Evolutionary conservation across 2,797 vertebrate species (phyloP).

Genomic region (Ptychadena robeensis): DNA sequence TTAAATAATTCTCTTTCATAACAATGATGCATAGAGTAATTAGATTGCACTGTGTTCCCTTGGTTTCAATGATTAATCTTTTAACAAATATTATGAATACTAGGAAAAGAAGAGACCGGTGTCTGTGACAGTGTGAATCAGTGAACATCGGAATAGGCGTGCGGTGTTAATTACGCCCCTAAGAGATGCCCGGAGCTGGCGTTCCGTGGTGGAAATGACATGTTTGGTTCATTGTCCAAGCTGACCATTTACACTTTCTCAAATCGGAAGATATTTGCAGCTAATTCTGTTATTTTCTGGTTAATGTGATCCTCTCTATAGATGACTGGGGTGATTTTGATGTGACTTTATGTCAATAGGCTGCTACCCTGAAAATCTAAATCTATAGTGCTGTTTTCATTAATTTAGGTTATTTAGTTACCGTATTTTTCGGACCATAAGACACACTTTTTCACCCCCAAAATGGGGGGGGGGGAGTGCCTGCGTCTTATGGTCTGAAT

Average conservation of each 20-base stretch:
- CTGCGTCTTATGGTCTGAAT: too few relatives aligned
- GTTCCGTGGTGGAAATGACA: not conserved
- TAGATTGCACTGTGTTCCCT: not conserved
- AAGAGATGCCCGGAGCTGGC: not conserved
- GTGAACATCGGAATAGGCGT: not conserved
- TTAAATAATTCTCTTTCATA: slow-evolving; percentile 17
- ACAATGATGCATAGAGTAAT: slow-evolving; percentile 2
- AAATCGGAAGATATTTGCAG: not conserved
- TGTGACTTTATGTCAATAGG: not conserved
- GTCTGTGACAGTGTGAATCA: not conserved
- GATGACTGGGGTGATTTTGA: not conserved
- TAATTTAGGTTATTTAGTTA: too few relatives aligned
- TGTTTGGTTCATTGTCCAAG: not conserved
- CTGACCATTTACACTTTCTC: not conserved
- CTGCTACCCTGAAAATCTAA: not conserved
- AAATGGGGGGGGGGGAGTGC: too few relatives aligned
- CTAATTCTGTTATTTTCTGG: not conserved
- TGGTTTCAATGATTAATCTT: not conserved
- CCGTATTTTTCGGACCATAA: too few relatives aligned
- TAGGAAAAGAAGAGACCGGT: slow-evolving; percentile 5
- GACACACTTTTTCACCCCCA: too few relatives aligned
- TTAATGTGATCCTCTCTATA: not conserved
- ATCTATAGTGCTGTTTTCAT: too few relatives aligned
- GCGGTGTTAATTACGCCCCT: not conserved
- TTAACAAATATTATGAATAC: slow-evolving; percentile 3